phyloP scores from a whole-genome alignment of 2,888 invertebrate species.

The Protodeltote pygarga region DNA sequence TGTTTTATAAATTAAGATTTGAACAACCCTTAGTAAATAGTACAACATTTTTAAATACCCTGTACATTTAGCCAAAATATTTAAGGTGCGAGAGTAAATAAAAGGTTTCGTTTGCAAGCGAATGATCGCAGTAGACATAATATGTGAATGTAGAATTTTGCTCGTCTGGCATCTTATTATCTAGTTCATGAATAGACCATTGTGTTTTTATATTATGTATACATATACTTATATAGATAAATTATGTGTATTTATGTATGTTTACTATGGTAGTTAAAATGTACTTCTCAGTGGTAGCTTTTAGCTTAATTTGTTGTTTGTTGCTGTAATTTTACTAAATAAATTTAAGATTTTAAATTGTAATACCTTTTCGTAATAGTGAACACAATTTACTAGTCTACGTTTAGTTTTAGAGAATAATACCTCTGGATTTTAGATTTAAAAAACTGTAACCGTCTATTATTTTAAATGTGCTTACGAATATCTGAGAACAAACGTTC shows the following conservation, averaged over 20 bases:
- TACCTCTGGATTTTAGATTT: conserved; percentile 74
- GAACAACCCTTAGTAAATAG: no score
- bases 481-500: conserved; percentile 6
- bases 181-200: conserved; percentile 7
- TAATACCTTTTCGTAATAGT: conserved; percentile 56
- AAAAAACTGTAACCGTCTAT: conserved; percentile 41
- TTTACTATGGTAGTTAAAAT: conserved; percentile 30
- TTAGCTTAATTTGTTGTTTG: conserved; percentile 64
- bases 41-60: no score
- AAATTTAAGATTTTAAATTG: conserved; percentile 38
- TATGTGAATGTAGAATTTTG: conserved; percentile 1
- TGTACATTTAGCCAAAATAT: conserved; percentile 6
- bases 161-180: conserved; percentile 6
- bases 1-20: no score
- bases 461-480: conserved; percentile 21
- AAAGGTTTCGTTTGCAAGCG: neutral
- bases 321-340: conserved; percentile 57
- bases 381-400: conserved; percentile 82
- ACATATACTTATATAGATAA: conserved; percentile 9
- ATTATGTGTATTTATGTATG: conserved; percentile 10
- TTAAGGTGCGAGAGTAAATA: neutral
- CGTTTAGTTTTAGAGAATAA: conserved; percentile 65
- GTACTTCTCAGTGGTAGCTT: conserved; percentile 59
- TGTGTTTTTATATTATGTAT: conserved; percentile 11
- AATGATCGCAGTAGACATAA: neutral